Conservation (phyloP, 2,797 vertebrate species). For the Kryptolebias ocellatus region DNA sequence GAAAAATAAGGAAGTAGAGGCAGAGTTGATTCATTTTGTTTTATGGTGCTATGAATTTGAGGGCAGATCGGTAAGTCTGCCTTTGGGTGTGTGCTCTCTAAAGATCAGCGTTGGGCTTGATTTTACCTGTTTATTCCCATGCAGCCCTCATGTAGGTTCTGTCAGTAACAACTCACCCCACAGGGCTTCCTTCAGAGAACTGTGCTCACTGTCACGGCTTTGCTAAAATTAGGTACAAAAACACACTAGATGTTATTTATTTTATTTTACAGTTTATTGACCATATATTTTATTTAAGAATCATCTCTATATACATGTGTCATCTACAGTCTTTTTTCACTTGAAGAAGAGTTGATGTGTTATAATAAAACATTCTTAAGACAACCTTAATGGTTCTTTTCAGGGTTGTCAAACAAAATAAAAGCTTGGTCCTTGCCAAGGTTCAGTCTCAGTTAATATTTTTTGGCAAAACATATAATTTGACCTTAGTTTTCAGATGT, state of each 20-base stretch:
- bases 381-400: too few relatives aligned
- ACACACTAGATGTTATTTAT: background rate
- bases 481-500: too few relatives aligned
- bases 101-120: constrained; percentile 48
- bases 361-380: too few relatives aligned
- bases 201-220: constrained; percentile 32
- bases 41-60: constrained; percentile 41
- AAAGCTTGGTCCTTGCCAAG: too few relatives aligned
- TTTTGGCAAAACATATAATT: too few relatives aligned
- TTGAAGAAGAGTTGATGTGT: too few relatives aligned
- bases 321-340: too few relatives aligned
- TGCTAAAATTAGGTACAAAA: constrained; percentile 10
- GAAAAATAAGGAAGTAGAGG: constrained; percentile 18
- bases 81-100: constrained; percentile 38
- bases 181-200: constrained; percentile 23
- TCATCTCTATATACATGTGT: too few relatives aligned
- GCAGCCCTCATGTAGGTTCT: constrained; percentile 46
- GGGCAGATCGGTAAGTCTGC: constrained; percentile 48
- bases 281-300: too few relatives aligned
- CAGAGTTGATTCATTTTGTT: constrained; percentile 54
- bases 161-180: constrained; percentile 43
- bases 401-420: too few relatives aligned
- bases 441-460: too few relatives aligned
- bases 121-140: constrained; percentile 50
- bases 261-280: background rate